Percentiles rank a stretch among this genome's conserved stretches.
These are phyloP conservation scores for Zeus faber DNA, from an alignment of 2,113 vertebrate genomes.

Conservation along the genomic window DNA sequence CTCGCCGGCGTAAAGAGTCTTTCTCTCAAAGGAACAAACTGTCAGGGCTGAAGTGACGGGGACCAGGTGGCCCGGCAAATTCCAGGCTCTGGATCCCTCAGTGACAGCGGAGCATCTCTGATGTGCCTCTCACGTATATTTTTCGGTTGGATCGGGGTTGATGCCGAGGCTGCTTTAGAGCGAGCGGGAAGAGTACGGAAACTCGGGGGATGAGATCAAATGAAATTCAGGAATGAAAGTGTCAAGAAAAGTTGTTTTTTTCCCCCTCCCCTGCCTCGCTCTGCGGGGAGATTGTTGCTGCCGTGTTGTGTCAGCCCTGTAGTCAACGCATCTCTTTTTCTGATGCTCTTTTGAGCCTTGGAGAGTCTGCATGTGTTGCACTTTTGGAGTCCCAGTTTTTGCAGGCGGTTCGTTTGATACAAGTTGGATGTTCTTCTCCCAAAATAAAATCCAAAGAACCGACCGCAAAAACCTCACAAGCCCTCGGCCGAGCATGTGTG, in stretches of 20 bases:
- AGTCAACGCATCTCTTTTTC: conserved; percentile 5
- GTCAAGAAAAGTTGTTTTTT: conserved; percentile 17
- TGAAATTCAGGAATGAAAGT: conserved; percentile 41
- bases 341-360: conserved; percentile 22
- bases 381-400: conserved; percentile 25
- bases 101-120: conserved; percentile 47
- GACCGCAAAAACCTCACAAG: background rate
- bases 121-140: conserved; percentile 38
- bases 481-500: background rate
- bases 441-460: background rate
- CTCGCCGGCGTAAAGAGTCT: conserved; percentile 38
- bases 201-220: conserved; percentile 44
- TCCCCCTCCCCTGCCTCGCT: background rate
- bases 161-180: conserved; percentile 42
- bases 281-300: conserved; percentile 32
- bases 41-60: conserved; percentile 33
- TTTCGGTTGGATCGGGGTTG: conserved; percentile 48
- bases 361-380: conserved; percentile 14
- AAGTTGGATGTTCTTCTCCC: conserved; percentile 7
- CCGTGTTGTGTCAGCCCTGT: conserved; percentile 12
- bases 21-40: conserved; percentile 55
- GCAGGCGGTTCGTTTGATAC: conserved; percentile 2
- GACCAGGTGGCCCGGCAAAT: conserved; percentile 46
- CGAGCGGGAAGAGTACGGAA: conserved; percentile 19
- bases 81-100: conserved; percentile 51